Evolutionary conservation across 2,113 vertebrate genomes (phyloP), one percentile per base, ranked within the genome.

Genomic region (Melanostigma gelatinosum): DNA sequence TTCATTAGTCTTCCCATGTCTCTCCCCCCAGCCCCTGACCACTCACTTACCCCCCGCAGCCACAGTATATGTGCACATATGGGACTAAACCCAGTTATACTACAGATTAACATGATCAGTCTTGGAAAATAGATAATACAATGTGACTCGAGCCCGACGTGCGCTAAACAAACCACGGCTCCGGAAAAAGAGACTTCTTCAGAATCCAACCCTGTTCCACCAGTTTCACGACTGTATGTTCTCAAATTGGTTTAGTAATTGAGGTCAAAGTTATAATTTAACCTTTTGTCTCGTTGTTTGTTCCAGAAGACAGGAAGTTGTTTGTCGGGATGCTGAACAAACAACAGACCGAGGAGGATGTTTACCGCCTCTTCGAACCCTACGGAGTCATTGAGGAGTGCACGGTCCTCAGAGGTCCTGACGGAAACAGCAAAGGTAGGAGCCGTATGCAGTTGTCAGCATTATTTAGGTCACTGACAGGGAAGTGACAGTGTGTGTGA

Each of bases 311-410:
- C 95, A 96, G 95, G 95, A 96, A 99, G 95, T 95, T 99, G 94
- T 99, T 99, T 90, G 98, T 99, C 82, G 98, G 98, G 86, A 99
- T 99, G 98, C 95, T 99, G 92, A 99, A 98, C 94, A 99, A 99
- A 94, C 98, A 99, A 92, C 98, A 99, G 93, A 98, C 97, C 1
- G 98, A 99, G 92, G 98, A 99, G 84, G 98, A 99, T 2, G 98
- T 99, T 76, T 97, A 98, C 91, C 96, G 97, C 89, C 97, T 99
- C 90, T 99, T 99, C 72, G 97, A 99, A 94, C 97, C 98, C 6
- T 99, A 99, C 24, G 98, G 98, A 87, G 97, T 97, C 87, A 99
- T 99, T 48, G 98, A 99, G 75, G 98, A 99, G 90, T 99, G 98
- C 94, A 99, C 98, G 0, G 98, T 99, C 93, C 94, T 99, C 86